Base-by-base conservation (phyloP, 2,888 invertebrate species). In the Mongoloraphidia duomilia region DNA sequence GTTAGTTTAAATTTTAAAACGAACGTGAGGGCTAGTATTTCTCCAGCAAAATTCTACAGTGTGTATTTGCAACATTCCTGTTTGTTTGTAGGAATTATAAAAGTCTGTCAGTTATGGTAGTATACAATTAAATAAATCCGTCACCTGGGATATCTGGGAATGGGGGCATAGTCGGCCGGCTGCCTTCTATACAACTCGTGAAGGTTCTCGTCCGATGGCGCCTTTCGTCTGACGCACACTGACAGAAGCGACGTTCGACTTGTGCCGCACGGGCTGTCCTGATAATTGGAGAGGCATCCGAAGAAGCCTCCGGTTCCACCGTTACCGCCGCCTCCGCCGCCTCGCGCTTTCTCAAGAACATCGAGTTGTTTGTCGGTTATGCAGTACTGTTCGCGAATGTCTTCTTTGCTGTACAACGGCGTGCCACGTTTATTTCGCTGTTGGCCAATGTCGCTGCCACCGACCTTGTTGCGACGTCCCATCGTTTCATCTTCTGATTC, bases 371-470 rank as follows among this genome's bases (percentile, higher is more conserved):
- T 82, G 70, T 85, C 87, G 65, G 84, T 91, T 71, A 93, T 88
- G 73, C 92, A 93, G 73, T 93, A 93, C 71, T 92, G 92, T 65
- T 93, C 92, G 58, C 88, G 79, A 67, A 93, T 91, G 72, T 88
- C 88, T 71, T 87, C 76, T 63, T 90, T 85, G 52, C 90, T 90
- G 73, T 92, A 92, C 60, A 84, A 68, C 45, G 74, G 72, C 8
- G 74, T 74, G 37, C 68, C 67, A 26, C 71, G 64, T 41, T 47
- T 47, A 13, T 47, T 47, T 8, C 36, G 66, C 53, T 74, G 64
- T 67, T 75, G 61, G 67, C 72, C 68, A 66, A 70, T 61, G 67
- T 71, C 68, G 66, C 70, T 65, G 62, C 75, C 71, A 54, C 56
- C 65, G 66, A 51, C 65, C 63, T 52, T 76, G 74, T 65, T 67